These are phyloP conservation scores for Cantharis lateralis DNA, from an alignment of 2,888 invertebrate genomes.

Conservation along the genomic window DNA sequence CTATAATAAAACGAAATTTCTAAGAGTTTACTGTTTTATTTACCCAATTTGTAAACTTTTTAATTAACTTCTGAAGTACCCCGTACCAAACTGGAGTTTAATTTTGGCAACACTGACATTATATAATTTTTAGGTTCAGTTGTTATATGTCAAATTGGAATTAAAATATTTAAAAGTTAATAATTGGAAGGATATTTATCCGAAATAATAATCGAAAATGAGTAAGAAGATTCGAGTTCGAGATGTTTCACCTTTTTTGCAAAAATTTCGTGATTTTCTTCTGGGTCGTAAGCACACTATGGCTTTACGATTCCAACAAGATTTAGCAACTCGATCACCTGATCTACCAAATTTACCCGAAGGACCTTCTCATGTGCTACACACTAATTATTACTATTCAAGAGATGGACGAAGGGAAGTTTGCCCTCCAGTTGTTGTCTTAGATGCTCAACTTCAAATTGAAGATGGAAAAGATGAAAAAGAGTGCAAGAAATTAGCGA, in stretches of 20 bases:
- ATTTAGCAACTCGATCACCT: slow-evolving; percentile 74
- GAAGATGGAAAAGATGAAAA: slow-evolving; percentile 43
- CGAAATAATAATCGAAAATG: slow-evolving; percentile 14
- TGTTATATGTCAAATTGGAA: neutral
- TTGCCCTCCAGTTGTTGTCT: slow-evolving; percentile 66
- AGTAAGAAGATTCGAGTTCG: slow-evolving; percentile 54
- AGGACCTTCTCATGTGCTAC: slow-evolving; percentile 78
- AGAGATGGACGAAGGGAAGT: slow-evolving; percentile 85
- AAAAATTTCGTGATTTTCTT: slow-evolving; percentile 66
- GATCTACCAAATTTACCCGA: slow-evolving; percentile 81
- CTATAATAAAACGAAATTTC: neutral
- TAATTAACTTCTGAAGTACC: neutral
- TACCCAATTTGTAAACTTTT: neutral
- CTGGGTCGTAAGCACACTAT: slow-evolving; percentile 63
- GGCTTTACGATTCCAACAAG: slow-evolving; percentile 70
- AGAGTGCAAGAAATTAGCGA: neutral
- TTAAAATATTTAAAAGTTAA: neutral
- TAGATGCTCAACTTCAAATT: slow-evolving; percentile 54
- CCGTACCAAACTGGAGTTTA: neutral
- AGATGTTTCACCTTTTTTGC: slow-evolving; percentile 68
- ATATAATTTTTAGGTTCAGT: neutral
- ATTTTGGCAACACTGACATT: neutral
- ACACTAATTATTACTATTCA: slow-evolving; percentile 81
- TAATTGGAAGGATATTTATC: neutral
- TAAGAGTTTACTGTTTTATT: neutral